These are phyloP conservation scores for Lycocerus yunnanus DNA, from an alignment of 2,888 invertebrate species.

Conservation along the genomic window DNA sequence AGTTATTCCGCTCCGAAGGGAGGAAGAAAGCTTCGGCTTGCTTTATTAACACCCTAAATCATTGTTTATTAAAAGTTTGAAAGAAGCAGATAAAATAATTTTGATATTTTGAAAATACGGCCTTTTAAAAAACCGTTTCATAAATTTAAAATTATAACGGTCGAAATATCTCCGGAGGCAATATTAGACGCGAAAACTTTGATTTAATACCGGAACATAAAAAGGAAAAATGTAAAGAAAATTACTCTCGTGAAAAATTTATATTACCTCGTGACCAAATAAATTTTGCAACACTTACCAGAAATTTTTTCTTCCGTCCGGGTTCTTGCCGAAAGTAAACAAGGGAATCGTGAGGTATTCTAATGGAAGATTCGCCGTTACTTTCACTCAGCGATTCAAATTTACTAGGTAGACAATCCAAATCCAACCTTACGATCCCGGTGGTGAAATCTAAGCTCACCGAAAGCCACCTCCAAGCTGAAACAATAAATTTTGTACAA, in stretches of 20 bases:
- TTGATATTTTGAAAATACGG: slow-evolving; percentile 1
- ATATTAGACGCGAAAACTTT: neutral
- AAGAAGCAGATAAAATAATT: neutral
- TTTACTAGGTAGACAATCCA: slow-evolving; percentile 54
- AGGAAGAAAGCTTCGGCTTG: neutral
- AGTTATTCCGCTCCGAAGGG: neutral
- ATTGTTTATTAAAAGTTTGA: neutral
- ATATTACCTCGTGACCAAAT: slow-evolving; percentile 22
- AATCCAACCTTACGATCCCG: slow-evolving; percentile 51
- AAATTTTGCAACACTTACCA: slow-evolving; percentile 48
- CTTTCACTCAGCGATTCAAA: slow-evolving; percentile 49
- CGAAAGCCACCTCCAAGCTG: slow-evolving; percentile 56
- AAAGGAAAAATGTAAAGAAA: slow-evolving; percentile 11
- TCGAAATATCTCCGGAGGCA: neutral
- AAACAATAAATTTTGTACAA: slow-evolving; percentile 34
- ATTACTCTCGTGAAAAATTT: slow-evolving; percentile 10
- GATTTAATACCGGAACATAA: neutral
- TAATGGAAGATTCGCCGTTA: slow-evolving; percentile 43
- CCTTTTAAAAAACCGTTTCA: neutral
- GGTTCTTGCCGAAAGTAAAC: slow-evolving; percentile 57
- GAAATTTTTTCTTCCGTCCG: slow-evolving; percentile 56
- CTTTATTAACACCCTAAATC: neutral
- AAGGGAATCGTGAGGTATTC: slow-evolving; percentile 53
- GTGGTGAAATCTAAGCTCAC: slow-evolving; percentile 50
- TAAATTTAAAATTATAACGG: slow-evolving; percentile 4